Evolutionary conservation across 2,797 vertebrate genomes (phyloP), one percentile per base, ranked within the genome.

Genomic region (Anguilla pacifica): DNA sequence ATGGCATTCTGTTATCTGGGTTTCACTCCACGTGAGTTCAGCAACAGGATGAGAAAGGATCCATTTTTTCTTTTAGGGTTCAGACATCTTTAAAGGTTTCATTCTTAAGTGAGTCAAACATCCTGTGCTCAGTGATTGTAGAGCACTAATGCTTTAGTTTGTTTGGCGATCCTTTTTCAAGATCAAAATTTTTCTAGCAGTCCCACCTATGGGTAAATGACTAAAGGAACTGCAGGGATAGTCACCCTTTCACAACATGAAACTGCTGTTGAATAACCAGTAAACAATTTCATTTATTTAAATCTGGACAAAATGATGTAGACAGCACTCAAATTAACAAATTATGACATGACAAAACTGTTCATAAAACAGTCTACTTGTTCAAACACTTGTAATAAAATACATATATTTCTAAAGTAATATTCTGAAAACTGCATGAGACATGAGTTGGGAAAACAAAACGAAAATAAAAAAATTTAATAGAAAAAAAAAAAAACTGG

Each of bases 401-500:
- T 61, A 19, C 25, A 25, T 64, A 22, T 25, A 64, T 22, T 64
- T 64, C 1, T 64, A 19, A 35, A 82, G 10, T 64, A 46, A 28
- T 25, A 83, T 51, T 22, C 49, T n/a, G 79, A 49, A 87, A 82
- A 53, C 49, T 53, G 64, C 43, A 84, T 35, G 39, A 72, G 35
- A 64, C 49, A 85, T n/a, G 31, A 72, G 82, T 9, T 53, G 51
- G 51, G 51, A 57, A 11, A 84, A 17, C 43, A 87, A 87, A 22
- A 74, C 64, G 43, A 55, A 28, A 28, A 43, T 43, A 46, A 51
- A 4, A 51, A 82, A 11, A 49, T 87, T 87, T 70, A 87, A 87
- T 55, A 64, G 64, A 9, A 79, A 11, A 57, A 79, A 82, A 86
- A 77, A 88, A 4, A 67, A 25, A 82, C 67, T 59, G 53, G 87